A percentile compares a stretch with the other conserved stretches of the same genome.
phyloP scores from a whole-genome alignment of 2,888 invertebrate species.

The Encarsia formosa region DNA sequence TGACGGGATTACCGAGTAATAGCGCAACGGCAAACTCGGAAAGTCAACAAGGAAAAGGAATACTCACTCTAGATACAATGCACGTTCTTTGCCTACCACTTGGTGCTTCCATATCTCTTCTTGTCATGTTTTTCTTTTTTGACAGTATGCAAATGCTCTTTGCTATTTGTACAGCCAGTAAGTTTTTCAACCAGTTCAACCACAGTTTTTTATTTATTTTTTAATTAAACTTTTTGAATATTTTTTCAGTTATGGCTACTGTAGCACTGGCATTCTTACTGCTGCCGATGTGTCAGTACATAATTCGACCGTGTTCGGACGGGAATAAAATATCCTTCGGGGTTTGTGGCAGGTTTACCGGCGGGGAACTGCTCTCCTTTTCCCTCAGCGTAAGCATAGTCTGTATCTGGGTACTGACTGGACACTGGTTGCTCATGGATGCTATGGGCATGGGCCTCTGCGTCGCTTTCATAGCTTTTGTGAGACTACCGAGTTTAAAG shows the following conservation, averaged over 20 bases:
- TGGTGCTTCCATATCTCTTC: constrained; percentile 90
- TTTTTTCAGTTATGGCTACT: constrained; percentile 78
- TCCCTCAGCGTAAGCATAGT: constrained; percentile 89
- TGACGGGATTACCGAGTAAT: constrained; percentile 56
- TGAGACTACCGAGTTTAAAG: constrained; percentile 91
- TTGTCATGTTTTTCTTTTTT: constrained; percentile 98
- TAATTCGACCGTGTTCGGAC: constrained; percentile 79
- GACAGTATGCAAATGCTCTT: constrained; percentile 97
- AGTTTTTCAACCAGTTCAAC: too few relatives aligned
- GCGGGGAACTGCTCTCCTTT: constrained; percentile 90
- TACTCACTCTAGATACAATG: constrained; percentile 94
- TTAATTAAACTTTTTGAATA: too few relatives aligned
- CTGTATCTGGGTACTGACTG: constrained; percentile 95
- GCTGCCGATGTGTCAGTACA: constrained; percentile 96
- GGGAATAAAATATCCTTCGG: constrained; percentile 84
- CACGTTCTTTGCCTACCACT: constrained; percentile 94
- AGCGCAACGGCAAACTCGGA: constrained; percentile 43
- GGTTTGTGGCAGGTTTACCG: constrained; percentile 89
- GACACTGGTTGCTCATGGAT: constrained; percentile 98
- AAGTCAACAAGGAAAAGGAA: constrained; percentile 48
- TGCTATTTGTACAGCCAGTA: constrained; percentile 95
- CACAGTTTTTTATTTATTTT: too few relatives aligned
- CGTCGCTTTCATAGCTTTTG: constrained; percentile 96
- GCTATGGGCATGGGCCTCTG: constrained; percentile 98
- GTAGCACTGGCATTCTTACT: constrained; percentile 94